These are phyloP conservation scores for Xestia c-nigrum DNA, from an alignment of 2,888 invertebrate species.

Conservation along the genomic window DNA sequence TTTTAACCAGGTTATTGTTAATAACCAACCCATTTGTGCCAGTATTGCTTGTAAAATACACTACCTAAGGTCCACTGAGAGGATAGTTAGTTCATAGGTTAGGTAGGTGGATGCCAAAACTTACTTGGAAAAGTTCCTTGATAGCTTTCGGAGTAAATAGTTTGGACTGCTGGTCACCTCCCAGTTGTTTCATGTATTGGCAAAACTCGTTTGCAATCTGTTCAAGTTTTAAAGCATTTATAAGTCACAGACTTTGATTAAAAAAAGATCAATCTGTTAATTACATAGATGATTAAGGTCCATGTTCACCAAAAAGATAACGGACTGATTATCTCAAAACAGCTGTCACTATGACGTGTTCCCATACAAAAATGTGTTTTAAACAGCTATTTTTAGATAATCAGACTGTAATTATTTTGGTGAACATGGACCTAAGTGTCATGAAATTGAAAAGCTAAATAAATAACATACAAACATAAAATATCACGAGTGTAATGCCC, in stretches of 20 bases:
- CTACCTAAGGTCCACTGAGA: background rate
- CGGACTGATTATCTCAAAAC: no score
- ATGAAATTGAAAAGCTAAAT: no score
- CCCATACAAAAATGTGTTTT: no score
- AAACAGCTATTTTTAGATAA: no score
- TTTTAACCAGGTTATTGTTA: background rate
- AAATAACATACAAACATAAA: no score
- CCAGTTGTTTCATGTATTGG: conserved; percentile 86
- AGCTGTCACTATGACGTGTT: no score
- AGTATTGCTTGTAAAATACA: background rate
- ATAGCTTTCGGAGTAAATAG: conserved; percentile 87
- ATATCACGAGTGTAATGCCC: no score
- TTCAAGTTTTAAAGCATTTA: conserved; percentile 1
- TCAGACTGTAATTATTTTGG: no score
- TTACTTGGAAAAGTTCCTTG: conserved; percentile 88
- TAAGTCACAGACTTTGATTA: background rate
- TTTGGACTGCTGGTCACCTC: conserved; percentile 87
- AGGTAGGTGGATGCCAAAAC: conserved; percentile 22
- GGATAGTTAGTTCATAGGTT: background rate
- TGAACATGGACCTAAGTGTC: no score
- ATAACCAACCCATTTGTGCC: background rate
- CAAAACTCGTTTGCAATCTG: conserved; percentile 88
- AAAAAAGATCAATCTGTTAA: background rate
- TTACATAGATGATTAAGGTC: background rate
- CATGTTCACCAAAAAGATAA: no score